Base-by-base conservation (phyloP, 2,113 vertebrate genomes). In the Rhombomys opimus region DNA sequence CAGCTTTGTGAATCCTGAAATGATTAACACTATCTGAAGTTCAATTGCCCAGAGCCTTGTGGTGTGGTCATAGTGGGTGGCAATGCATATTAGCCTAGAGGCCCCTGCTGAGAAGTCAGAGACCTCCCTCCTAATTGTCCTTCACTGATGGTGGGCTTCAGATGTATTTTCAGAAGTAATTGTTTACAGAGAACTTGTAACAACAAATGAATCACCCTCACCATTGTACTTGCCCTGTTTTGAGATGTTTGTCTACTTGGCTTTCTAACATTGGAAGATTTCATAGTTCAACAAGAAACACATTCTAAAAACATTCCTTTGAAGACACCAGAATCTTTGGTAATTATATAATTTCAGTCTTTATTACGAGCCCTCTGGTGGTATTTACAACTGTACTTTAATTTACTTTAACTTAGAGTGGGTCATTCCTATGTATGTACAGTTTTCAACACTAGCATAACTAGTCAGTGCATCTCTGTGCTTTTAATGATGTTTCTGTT, bases 131-230 rank as follows among this genome's bases (percentile, higher is more conserved):
- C 10, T 32, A 18, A 23, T 82, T 93, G 68, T 75, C 41, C 22
- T 41, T 90, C 76, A 14, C 22, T 35, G 17, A 57, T 91, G 89
- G 93, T 97, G 90, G 96, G 50, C 77, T 87, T 82, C 35, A 7
- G 23, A 63, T 88, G 27, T 59, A 67, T 88, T 93, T 97, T 91
- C 77, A 94, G 93, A 96, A 96, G 72, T 95, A 95, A 97, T 96
- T 97, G 85, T 89, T 96, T 96, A 52, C 86, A 94, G 91, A 92
- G 46, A 70, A 77, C 84, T 94, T 96, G 82, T 68, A 86, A 91
- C 93, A 97, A 76, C 68, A 91, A 86, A 87, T 95, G 86, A 96
- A 75, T 95, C 75, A 95, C 1, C 63, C 32, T 92, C 57, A 57
- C 96, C 41, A 76, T 9, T 84, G 30, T 84, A 20, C 57, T 85